Base-by-base conservation (phyloP, 1,140 invertebrate species). In the Rhagoletis pomonella region DNA sequence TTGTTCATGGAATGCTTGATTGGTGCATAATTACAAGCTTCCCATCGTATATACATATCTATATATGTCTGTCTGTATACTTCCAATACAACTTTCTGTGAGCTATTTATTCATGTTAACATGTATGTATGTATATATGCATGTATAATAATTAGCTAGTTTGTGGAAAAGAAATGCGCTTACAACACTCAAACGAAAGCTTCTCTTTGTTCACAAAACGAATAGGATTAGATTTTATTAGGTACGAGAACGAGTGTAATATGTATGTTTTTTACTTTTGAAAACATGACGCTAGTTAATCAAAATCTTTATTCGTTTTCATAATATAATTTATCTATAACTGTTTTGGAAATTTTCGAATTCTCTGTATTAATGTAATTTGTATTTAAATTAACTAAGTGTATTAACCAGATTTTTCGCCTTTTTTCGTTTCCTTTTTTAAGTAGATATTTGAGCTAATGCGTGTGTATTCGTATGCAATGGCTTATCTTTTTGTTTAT, bases 211-310 rank as follows among this genome's bases (percentile, higher is more conserved):
- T 81, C 47, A 19, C 47, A 50, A 29, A 29, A 55, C 17, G 67
- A 6, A 73, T 73, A 73, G 67, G 39, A 73, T 4, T 73, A 73
- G 42, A 55, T 19, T 55, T 81, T 44, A 47, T 58, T 81, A 81
- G 73, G 47, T 81, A 81, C 73, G 73, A 55, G 73, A 81, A 81
- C 73, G 73, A 81, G n/a, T 81, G 73, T 81, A 81, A 81, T 81
- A 81, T 81, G 60, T 62, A n/a, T 62, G 47, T 81, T 29, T 55
- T 55, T 7, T 81, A 81, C 44, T 81, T 55, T 44, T 19, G 73
- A 47, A n/a, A 81, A 55, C 44, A 81, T 81, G 73, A 81, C 55
- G 50, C 50, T 81, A 81, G 55, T 55, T 44, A 81, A 81, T 81
- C 4, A 3, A 55, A 81, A 47, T 81, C 55, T 4, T 19, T 81